A percentile compares a stretch with the other conserved stretches of the same genome.
Conservation (phyloP, 2,888 invertebrate genomes). For the Caenorhabditis imperialis region DNA sequence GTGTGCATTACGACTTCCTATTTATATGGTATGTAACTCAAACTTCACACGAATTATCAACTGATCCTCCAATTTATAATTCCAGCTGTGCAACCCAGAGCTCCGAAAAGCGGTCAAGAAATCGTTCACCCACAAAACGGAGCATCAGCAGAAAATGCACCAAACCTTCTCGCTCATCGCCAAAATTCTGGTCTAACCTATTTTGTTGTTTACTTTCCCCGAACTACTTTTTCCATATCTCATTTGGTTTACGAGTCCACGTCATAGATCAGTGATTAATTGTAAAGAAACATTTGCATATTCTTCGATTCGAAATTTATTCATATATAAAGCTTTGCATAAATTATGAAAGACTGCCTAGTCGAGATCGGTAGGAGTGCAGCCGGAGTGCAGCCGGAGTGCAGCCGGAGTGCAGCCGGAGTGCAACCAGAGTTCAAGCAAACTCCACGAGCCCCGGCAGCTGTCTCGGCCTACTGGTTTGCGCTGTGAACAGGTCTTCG, state of each 20-base stretch:
- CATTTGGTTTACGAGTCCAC: too few species aligned
- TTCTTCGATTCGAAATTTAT: too few species aligned
- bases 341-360: not conserved
- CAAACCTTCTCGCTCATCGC: constrained; percentile 47
- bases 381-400: too few species aligned
- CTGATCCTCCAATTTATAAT: not conserved
- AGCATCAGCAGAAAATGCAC: constrained; percentile 52
- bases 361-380: not conserved
- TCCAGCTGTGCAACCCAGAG: constrained; percentile 60
- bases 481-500: constrained; percentile 47
- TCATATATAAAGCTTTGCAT: too few species aligned
- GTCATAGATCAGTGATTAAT: constrained; percentile 44
- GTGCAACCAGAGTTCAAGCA: constrained; percentile 20
- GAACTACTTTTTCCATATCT: not conserved
- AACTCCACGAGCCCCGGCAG: constrained; percentile 50
- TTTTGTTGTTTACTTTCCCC: too few species aligned
- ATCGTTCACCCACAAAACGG: constrained; percentile 34
- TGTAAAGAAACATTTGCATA: too few species aligned
- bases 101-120: constrained; percentile 53
- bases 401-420: too few species aligned
- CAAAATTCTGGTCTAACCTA: constrained; percentile 50
- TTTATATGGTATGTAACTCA: constrained; percentile 48
- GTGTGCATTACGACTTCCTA: constrained; percentile 59
- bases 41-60: not conserved
- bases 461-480: constrained; percentile 43